Conservation (phyloP, 1,140 invertebrate genomes). For the Magallana gigas region DNA sequence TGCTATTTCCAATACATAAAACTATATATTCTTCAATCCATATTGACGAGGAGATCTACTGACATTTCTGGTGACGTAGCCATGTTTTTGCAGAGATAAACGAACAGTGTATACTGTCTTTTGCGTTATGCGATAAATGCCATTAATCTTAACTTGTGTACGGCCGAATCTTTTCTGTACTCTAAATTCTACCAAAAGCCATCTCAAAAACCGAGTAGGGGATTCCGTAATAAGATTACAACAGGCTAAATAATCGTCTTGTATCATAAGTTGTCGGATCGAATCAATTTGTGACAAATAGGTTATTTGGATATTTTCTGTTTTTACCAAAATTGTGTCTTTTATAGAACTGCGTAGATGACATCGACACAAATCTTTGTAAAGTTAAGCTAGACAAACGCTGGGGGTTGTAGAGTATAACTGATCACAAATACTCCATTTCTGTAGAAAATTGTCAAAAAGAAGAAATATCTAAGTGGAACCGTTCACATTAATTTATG, state of each 20-base stretch:
- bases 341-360: no score
- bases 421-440: no score
- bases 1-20: slow-evolving; percentile 39
- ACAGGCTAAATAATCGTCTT: background rate
- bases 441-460: no score
- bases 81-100: slow-evolving; percentile 8
- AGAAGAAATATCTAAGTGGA: no score
- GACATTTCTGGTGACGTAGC: slow-evolving; percentile 18
- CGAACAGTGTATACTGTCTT: background rate
- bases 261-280: slow-evolving; percentile 10
- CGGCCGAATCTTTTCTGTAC: background rate
- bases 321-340: no score
- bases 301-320: no score
- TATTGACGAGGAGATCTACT: background rate
- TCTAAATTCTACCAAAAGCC: background rate
- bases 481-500: no score
- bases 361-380: no score
- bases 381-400: no score
- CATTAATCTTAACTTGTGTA: slow-evolving; percentile 17
- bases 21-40: slow-evolving; percentile 37
- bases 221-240: background rate
- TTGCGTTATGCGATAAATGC: background rate
- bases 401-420: no score
- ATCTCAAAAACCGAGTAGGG: background rate
- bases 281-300: background rate